phyloP scores from a whole-genome alignment of 2,888 invertebrate species.

The Zaprionus bogoriensis region DNA sequence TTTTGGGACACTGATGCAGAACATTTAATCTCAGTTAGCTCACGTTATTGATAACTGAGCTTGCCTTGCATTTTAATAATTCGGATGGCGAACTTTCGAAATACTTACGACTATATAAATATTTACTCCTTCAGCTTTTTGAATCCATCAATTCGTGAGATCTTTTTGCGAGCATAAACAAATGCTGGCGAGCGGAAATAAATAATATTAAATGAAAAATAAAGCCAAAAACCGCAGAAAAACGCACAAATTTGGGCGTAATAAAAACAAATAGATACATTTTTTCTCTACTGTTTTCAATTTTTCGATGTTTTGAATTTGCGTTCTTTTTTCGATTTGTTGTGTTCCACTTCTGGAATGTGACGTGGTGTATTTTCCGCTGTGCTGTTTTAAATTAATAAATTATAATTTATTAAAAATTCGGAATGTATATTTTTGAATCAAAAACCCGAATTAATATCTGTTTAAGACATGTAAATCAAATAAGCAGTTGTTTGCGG shows the following conservation, averaged over 20 bases:
- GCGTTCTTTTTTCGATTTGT: no score
- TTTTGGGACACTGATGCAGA: constrained; percentile 6
- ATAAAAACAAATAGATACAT: background rate
- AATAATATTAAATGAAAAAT: background rate
- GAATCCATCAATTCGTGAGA: background rate
- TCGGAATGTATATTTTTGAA: no score
- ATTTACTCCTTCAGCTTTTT: background rate
- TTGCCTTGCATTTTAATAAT: background rate
- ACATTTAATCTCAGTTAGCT: constrained; percentile 60
- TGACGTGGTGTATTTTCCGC: no score
- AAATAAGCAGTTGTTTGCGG: no score
- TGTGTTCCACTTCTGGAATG: no score
- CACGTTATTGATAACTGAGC: constrained; percentile 46
- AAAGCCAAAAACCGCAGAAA: background rate
- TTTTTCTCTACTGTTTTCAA: background rate
- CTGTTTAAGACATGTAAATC: no score
- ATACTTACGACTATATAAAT: background rate
- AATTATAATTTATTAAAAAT: no score
- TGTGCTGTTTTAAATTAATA: no score
- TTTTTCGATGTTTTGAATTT: background rate
- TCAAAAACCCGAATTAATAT: no score
- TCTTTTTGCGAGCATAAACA: background rate
- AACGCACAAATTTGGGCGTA: background rate
- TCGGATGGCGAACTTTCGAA: background rate
- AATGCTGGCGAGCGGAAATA: background rate